phyloP scores from a whole-genome alignment of 2,113 vertebrate species.

The Arizona elegans region DNA sequence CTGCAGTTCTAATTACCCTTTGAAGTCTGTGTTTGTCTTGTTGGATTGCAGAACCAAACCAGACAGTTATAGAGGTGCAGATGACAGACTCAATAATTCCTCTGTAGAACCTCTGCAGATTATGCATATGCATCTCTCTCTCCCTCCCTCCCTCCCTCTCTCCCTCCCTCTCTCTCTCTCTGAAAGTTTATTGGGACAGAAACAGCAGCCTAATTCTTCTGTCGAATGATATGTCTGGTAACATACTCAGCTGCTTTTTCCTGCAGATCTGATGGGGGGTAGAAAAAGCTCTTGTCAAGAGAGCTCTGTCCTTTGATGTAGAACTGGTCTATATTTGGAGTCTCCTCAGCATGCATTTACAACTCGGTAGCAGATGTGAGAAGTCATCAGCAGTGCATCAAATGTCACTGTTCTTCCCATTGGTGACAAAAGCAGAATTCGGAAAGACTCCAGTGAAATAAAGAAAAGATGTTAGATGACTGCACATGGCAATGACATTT shows the following conservation, averaged over 20 bases:
- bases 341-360: constrained; percentile 58
- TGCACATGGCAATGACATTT: constrained; percentile 27
- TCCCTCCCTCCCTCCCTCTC: background rate
- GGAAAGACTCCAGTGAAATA: constrained; percentile 55
- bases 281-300: constrained; percentile 22
- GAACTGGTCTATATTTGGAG: constrained; percentile 37
- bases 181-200: constrained; percentile 24
- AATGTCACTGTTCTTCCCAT: constrained; percentile 60
- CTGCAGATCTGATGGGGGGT: constrained; percentile 45
- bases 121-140: no score
- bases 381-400: constrained; percentile 65
- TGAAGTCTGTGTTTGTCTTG: no score
- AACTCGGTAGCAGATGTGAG: constrained; percentile 63
- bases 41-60: no score
- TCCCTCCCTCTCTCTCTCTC: fast-evolving
- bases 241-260: constrained; percentile 30
- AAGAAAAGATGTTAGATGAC: constrained; percentile 28
- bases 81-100: no score
- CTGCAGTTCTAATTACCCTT: no score
- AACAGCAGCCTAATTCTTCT: constrained; percentile 40
- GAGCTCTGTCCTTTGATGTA: constrained; percentile 26
- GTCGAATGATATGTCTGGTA: constrained; percentile 48
- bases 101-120: no score
- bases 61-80: no score
- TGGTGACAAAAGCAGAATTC: constrained; percentile 58